Evolutionary conservation across 2,888 invertebrate species (phyloP), one percentile per base, ranked within the genome.

Genomic region (Troides oblongomaculatus): DNA sequence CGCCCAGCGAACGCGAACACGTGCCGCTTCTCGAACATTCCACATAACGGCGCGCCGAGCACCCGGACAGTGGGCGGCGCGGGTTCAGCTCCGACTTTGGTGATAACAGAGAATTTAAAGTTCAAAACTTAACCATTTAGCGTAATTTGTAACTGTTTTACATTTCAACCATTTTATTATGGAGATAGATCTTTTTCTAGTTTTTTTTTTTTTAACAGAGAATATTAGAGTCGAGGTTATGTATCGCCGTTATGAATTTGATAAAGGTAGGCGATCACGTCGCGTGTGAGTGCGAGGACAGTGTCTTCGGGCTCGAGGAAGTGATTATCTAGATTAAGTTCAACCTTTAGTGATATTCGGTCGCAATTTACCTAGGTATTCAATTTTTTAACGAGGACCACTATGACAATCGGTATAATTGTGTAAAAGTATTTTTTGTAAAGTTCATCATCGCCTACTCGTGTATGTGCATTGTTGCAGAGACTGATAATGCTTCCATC

Each of bases 21-120:
- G 84, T 87, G 71, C 81, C 89, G 25, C 83, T 92, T 58, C 83
- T 92, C 70, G 88, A 90, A 85, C 87, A 88, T 80, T 84, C 87
- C 84, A 88, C 89, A 81, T 89, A 91, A 82, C 85, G 79, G 77
- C 53, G 77, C 81, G 80, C 85, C 86, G 87, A 86, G 87, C 86
- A 84, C 76, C 72, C 86, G 85, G 84, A 80, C 75, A 21, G 83
- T 86, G 84, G 86, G 79, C 79, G 74, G 74, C 64, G 63, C 63
- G 36, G 17, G 21, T 62, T 50, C 62, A 46, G 46, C 63, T 39
- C 67, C 64, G 61, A 61, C 36, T 46, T 64, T 67, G 61, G 70
- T 67, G 70, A 64, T 69, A 46, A 57, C 64, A 39, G 30, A 50
- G 25, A 67, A 60, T 46, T 21, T 61, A 61, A 58, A 58, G 58